These are phyloP conservation scores for Drosophila biarmipes DNA, from an alignment of 1,140 invertebrate genomes.

Conservation along the genomic window DNA sequence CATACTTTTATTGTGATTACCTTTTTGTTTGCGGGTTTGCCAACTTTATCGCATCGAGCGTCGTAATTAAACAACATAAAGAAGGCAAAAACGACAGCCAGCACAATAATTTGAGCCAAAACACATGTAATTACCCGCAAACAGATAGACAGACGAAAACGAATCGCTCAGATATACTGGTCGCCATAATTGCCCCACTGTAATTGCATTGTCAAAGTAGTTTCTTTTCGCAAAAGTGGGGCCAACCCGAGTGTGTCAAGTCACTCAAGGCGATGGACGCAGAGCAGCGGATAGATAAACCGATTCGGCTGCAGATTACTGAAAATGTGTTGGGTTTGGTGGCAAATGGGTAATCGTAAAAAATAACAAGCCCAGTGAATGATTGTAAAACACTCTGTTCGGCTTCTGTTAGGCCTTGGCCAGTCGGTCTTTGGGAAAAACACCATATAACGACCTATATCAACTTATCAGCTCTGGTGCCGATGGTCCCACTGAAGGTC, in stretches of 20 bases:
- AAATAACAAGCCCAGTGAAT: constrained; percentile 13
- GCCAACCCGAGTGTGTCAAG: constrained; percentile 37
- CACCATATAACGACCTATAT: constrained; percentile 51
- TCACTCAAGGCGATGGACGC: constrained; percentile 43
- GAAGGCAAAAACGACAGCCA: constrained; percentile 19
- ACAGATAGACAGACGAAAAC: constrained; percentile 30
- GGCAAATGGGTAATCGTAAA: constrained; percentile 24
- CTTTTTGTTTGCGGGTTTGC: neutral
- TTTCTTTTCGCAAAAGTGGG: constrained; percentile 10
- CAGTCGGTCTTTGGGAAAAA: constrained; percentile 15
- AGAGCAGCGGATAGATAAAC: constrained; percentile 10
- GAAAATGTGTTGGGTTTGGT: constrained; percentile 20
- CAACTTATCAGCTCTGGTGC: constrained; percentile 32
- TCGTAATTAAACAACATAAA: constrained; percentile 30
- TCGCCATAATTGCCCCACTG: constrained; percentile 63
- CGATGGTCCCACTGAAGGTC: constrained; percentile 39
- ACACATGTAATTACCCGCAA: constrained; percentile 35
- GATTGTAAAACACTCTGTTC: constrained; percentile 22
- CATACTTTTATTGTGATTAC: constrained; percentile 8
- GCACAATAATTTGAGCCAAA: constrained; percentile 41
- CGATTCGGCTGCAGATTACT: constrained; percentile 30
- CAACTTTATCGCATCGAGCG: constrained; percentile 12
- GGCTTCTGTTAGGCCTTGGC: constrained; percentile 34
- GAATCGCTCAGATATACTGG: constrained; percentile 40
- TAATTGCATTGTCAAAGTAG: constrained; percentile 55